Percentiles rank a stretch among this genome's conserved stretches.
phyloP scores from a whole-genome alignment of 2,888 invertebrate species.

The Cetonia aurata region DNA sequence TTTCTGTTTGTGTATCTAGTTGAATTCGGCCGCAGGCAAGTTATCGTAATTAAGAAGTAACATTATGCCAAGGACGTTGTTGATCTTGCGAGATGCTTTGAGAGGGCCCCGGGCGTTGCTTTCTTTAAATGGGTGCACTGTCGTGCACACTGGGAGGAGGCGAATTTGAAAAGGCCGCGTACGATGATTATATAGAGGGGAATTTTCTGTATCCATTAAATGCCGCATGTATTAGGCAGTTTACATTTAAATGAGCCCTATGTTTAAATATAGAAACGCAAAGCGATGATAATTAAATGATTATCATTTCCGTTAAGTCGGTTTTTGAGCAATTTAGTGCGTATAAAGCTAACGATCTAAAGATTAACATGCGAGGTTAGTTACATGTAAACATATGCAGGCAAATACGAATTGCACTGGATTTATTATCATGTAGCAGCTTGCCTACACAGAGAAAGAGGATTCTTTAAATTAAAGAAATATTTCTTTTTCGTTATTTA shows the following conservation, averaged over 20 bases:
- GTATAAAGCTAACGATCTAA: no score
- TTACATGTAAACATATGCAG: no score
- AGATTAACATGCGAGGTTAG: no score
- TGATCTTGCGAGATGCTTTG: slow-evolving; percentile 41
- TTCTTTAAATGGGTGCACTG: slow-evolving; percentile 26
- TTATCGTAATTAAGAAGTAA: slow-evolving; percentile 48
- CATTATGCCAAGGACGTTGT: slow-evolving; percentile 52
- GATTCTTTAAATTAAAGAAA: no score
- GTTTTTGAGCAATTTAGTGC: not conserved
- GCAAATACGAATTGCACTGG: no score
- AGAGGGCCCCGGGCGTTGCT: slow-evolving; percentile 24
- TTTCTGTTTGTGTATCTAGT: slow-evolving; percentile 33
- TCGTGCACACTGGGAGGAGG: slow-evolving; percentile 17
- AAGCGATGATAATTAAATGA: slow-evolving; percentile 12
- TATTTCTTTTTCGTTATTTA: no score
- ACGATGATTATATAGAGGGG: slow-evolving; percentile 18
- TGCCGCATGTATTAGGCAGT: slow-evolving; percentile 12
- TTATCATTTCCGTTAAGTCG: slow-evolving; percentile 7
- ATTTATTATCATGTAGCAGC: no score
- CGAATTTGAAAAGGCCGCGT: slow-evolving; percentile 16
- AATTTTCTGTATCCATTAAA: slow-evolving; percentile 28
- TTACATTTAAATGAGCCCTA: slow-evolving; percentile 16
- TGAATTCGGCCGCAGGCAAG: slow-evolving; percentile 42
- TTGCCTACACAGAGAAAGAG: no score
- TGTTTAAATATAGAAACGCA: slow-evolving; percentile 19